Evolutionary conservation across 1,140 invertebrate species (phyloP), one percentile per base, ranked within the genome.

Genomic region (Caenorhabditis tropicalis): DNA sequence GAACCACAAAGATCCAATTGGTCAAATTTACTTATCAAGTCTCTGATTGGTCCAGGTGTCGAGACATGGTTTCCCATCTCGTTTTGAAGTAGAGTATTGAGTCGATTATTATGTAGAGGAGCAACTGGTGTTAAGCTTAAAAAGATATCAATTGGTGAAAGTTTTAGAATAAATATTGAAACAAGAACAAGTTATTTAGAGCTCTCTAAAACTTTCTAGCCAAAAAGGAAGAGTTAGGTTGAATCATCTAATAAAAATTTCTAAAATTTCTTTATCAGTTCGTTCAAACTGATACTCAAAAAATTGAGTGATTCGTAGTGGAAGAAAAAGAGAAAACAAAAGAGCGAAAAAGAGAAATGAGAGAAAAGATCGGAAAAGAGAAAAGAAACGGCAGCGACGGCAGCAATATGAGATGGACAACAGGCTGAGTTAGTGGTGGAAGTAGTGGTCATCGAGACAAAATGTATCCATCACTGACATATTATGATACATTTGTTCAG

Each of bases 41-140:
- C 65, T 15, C 65, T n/a, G 4, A 74, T 74, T 5, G 65, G 65
- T 74, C n/a, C 19, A 10, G 65, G 65, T 9, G 36, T 74, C n/a
- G 65, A 74, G 65, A 43, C 65, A 24, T 74, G 65, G 15, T 74
- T 74, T 19, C 65, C 65, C 65, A 74, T 74, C n/a, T 74, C 65
- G 36, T 74, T 21, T 74, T 46, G 33, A 43, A 43, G 33, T 43
- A 74, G 33, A 43, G 65, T 12, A 36, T 43, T 74, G n/a, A 39
- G n/a, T 19, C 36, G 33, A 74, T 39, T 46, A n/a, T 74, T 74
- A 3, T 43, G 27, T 46, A 27, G 19, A 24, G 36, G 36, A 39
- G n/a, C 36, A 12, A 24, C 43, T 15, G 65, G 65, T 43, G 65
- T 74, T 12, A 19, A 19, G 36, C 65, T 74, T 5, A 15, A 74